Evolutionary conservation across 2,113 vertebrate species (phyloP).

Genomic region (Boulengeromyrus knoepffleri): DNA sequence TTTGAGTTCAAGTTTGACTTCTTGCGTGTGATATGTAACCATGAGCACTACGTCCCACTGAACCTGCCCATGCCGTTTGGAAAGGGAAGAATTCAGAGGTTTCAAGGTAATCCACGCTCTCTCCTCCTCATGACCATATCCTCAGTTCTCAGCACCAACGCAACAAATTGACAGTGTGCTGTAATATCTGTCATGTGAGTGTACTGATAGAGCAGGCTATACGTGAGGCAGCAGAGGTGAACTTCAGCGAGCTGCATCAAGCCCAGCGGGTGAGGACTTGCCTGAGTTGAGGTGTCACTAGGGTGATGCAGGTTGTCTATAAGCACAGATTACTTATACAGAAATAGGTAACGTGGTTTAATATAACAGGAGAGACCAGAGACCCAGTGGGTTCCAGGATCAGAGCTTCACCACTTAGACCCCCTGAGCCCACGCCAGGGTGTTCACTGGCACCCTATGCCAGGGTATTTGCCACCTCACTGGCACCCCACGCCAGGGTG

Average conservation of each 20-base stretch:
- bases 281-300: background rate
- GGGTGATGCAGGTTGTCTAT: background rate
- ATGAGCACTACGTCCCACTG: slow-evolving; percentile 92
- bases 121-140: background rate
- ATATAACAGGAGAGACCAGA: background rate
- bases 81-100: slow-evolving; percentile 88
- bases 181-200: background rate
- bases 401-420: background rate
- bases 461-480: too few species aligned
- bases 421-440: background rate
- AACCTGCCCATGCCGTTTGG: slow-evolving; percentile 98
- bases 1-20: slow-evolving; percentile 99
- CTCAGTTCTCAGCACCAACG: background rate
- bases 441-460: background rate
- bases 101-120: slow-evolving; percentile 74
- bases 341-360: background rate
- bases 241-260: background rate
- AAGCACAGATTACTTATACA: background rate
- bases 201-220: background rate
- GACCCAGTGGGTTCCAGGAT: background rate
- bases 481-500: too few species aligned
- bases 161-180: background rate
- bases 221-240: background rate
- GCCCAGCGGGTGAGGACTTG: background rate
- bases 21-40: slow-evolving; percentile 89